Conservation (phyloP, 2,113 vertebrate genomes). For the Chascanopsetta lugubris region DNA sequence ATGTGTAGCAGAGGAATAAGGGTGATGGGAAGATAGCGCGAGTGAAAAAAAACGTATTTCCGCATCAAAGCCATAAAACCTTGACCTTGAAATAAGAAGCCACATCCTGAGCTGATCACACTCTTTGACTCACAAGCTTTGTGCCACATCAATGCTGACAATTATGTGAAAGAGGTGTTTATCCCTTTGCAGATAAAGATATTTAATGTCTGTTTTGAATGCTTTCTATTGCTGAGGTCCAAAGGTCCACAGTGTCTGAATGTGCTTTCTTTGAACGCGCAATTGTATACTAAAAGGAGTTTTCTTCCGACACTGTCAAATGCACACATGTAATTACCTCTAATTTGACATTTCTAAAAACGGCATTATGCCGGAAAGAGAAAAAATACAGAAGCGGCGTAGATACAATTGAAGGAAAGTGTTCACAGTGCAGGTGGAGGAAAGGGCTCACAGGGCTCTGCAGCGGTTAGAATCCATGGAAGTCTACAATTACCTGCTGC, state of each 20-base stretch:
- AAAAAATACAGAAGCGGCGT: not conserved
- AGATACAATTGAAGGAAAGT: constrained; percentile 20
- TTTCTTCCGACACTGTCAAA: constrained; percentile 1
- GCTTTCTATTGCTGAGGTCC: constrained; percentile 7
- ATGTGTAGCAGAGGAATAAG: not conserved
- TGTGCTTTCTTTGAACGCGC: constrained; percentile 5
- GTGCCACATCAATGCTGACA: constrained; percentile 20
- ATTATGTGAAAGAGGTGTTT: not conserved
- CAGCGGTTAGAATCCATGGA: constrained; percentile 41
- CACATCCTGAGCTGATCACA: not conserved
- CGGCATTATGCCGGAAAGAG: not conserved
- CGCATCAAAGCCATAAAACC: not conserved
- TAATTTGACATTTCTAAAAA: not conserved
- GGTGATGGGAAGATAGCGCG: not conserved
- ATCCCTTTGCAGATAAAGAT: constrained; percentile 16
- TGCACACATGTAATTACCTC: constrained; percentile 6
- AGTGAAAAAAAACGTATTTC: not conserved
- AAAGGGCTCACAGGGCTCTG: constrained; percentile 50
- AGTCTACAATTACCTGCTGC: constrained; percentile 53
- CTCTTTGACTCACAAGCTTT: not conserved
- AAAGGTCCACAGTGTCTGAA: constrained; percentile 10
- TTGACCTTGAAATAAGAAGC: not conserved
- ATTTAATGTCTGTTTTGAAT: constrained; percentile 26
- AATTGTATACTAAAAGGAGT: not conserved
- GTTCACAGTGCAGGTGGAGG: constrained; percentile 10